Evolutionary conservation across 2,113 vertebrate genomes (phyloP), one percentile per base, ranked within the genome.

Genomic region (Cyanistes caeruleus): DNA sequence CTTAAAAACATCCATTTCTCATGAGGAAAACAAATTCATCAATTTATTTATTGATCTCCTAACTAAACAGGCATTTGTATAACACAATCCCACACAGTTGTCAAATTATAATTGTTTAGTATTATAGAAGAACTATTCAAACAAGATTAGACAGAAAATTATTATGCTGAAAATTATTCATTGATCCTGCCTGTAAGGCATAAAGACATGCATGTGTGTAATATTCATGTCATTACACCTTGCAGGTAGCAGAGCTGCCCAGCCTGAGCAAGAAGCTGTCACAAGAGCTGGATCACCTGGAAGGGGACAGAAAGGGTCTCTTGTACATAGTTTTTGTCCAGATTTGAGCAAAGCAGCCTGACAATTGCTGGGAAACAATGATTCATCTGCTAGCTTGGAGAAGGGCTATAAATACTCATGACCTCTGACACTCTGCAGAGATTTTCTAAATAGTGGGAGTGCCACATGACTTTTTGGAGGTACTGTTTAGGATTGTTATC

Each of bases 11-110:
- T 35, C 37, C 5, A 65, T 46, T 87, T 44, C 30, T 44, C 52
- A 33, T 15, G 53, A 37, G 69, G 46, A 82, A 93, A 93, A 80
- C 17, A 90, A 84, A 55, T 15, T 22, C 15, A 94, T 94, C 21
- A 58, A 80, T 94, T 93, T 91, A 81, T 91, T 92, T 94, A 93
- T 91, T 8, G 46, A 93, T 43, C 41, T 78, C 25, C 35, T 90
- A 65, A 83, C 44, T 65, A 67, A 91, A 80, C 44, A 86, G 37
- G 10, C 22, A 90, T 84, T 94, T 95, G 41, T 95, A 70, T 65
- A 91, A 80, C 60, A 76, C 43, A 87, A 48, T 86, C 31, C 49
- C 75, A 81, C 73, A 60, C 12, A 53, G 24, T 10, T 67, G 35
- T 69, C 84, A 94, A 89, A 88, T 87, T 62, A 75, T 59, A 93